Conservation (phyloP, 2,888 invertebrate genomes). For the Chaitophorus viminalis region DNA sequence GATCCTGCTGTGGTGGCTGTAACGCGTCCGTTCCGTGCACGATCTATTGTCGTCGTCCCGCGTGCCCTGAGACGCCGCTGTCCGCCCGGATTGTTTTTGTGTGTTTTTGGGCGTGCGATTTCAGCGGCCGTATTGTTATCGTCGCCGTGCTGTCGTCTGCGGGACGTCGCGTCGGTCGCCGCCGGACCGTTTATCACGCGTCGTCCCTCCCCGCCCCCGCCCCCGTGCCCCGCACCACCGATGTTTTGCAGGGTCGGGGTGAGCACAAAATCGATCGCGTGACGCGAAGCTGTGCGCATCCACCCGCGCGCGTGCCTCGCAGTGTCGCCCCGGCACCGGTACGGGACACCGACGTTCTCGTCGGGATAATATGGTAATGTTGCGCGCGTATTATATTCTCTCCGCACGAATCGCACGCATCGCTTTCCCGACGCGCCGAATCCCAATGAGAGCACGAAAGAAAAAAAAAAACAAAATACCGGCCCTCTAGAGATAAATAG, state of each 20-base stretch:
- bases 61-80: too few species aligned
- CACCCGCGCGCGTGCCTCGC: neutral
- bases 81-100: too few species aligned
- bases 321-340: neutral
- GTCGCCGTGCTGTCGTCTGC: neutral
- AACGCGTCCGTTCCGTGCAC: too few species aligned
- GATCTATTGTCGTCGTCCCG: too few species aligned
- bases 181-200: conserved; percentile 33
- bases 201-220: neutral
- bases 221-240: neutral
- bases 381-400: neutral
- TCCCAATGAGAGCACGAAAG: too few species aligned
- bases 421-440: too few species aligned
- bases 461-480: too few species aligned
- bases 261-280: neutral
- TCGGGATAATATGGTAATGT: too few species aligned
- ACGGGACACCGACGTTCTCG: neutral
- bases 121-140: neutral
- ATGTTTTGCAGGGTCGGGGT: neutral
- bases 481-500: too few species aligned
- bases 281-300: conserved; percentile 2
- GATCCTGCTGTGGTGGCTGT: too few species aligned
- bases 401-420: neutral
- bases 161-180: neutral
- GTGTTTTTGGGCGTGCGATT: too few species aligned